Percentiles rank a stretch among this genome's conserved stretches.
phyloP scores from a whole-genome alignment of 2,113 vertebrate species.

The Hyla sarda region DNA sequence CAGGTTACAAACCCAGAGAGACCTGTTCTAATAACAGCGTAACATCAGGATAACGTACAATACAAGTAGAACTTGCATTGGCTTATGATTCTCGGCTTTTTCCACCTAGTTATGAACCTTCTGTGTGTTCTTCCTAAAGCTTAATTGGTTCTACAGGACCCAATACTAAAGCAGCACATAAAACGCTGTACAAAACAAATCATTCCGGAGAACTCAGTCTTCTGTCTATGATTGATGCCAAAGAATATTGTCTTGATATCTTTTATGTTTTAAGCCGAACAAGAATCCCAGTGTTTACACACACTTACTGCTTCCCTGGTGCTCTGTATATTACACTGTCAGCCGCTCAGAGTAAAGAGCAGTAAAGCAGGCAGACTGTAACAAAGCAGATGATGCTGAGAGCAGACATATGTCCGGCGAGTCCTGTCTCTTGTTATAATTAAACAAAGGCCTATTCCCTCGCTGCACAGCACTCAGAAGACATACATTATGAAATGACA shows the following conservation, averaged over 20 bases:
- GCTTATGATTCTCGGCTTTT: background rate
- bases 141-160: background rate
- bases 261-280: background rate
- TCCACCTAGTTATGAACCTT: too few relatives aligned
- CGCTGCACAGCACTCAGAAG: conserved; percentile 16
- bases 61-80: too few relatives aligned
- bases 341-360: conserved; percentile 13
- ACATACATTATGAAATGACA: conserved; percentile 46
- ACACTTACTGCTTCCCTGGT: background rate
- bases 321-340: conserved; percentile 34
- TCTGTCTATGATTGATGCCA: background rate
- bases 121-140: too few relatives aligned
- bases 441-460: conserved; percentile 27
- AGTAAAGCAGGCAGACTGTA: conserved; percentile 52
- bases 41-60: background rate
- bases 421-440: conserved; percentile 33
- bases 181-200: background rate
- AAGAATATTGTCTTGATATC: background rate
- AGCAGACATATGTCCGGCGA: conserved; percentile 41
- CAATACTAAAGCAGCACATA: background rate
- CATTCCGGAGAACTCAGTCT: background rate
- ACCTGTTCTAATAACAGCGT: background rate
- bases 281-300: background rate
- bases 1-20: background rate
- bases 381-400: conserved; percentile 21